A percentile compares a stretch with the other conserved stretches of the same genome.
phyloP scores from a whole-genome alignment of 2,797 vertebrate species.

The Otolemur crassicaudatus region DNA sequence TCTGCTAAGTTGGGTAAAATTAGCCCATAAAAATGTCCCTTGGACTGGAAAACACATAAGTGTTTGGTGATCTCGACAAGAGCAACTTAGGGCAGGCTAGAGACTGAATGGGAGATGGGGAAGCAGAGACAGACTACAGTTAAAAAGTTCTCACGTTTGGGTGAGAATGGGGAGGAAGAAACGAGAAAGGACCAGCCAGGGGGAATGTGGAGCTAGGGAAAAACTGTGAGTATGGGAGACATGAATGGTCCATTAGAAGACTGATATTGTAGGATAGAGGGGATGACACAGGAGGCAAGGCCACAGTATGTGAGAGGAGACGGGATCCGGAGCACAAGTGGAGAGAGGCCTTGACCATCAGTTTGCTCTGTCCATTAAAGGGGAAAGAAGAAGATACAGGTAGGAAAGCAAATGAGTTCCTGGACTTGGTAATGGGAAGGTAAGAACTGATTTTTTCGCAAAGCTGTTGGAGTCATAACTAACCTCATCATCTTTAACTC shows the following conservation, averaged over 20 bases:
- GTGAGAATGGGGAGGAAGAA: not conserved
- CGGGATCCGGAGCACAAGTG: not conserved
- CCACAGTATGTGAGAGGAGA: not conserved
- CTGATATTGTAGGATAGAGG: not conserved
- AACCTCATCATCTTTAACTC: not conserved
- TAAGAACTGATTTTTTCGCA: not conserved
- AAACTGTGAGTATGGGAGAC: not conserved
- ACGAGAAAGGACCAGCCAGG: not conserved
- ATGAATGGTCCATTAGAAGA: not conserved
- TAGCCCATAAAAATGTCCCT: not conserved
- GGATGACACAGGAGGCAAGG: not conserved
- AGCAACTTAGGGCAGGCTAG: not conserved
- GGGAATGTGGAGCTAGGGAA: not conserved
- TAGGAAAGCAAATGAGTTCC: not conserved
- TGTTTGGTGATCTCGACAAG: not conserved
- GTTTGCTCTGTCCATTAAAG: not conserved
- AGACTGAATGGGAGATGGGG: not conserved
- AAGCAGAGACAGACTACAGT: not conserved
- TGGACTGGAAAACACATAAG: not conserved
- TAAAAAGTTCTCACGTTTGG: not conserved
- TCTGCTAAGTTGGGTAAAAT: not conserved
- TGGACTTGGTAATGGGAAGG: not conserved
- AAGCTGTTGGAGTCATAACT: not conserved
- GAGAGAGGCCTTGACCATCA: not conserved
- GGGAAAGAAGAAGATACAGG: not conserved